Base-by-base conservation (phyloP, 2,797 vertebrate genomes). In the Chaunax sp. region DNA sequence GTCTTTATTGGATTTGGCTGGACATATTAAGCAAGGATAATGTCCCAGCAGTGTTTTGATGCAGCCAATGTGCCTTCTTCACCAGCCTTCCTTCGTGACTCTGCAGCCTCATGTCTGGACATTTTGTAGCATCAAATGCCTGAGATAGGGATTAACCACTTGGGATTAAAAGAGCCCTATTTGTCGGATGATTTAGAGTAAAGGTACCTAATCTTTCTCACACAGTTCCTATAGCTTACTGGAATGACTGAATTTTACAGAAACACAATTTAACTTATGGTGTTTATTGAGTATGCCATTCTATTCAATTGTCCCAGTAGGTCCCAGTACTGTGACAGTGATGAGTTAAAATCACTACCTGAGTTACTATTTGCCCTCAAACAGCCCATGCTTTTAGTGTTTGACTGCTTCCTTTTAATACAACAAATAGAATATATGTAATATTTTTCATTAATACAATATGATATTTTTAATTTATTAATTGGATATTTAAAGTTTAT, bases 1-100 rank as follows among this genome's bases (percentile, higher is more conserved):
- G 71, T 82, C 70, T 88, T 83, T 83, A 87, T 87, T 82, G 70
- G 70, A 77, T n/a, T 84, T 84, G 76, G 54, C 67, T 71, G 75
- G 81, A 86, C 81, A 75, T 70, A 60, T 64, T 78, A 80, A 80
- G 47, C 71, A 58, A 55, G 30, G 55, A 83, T 65, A 65, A 72
- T 37, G 30, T 77, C 68, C 77, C 78, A 26, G 60, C 72, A 72
- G 66, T 64, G 60, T 74, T 67, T 72, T 57, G 37, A 69, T 49
- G 51, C 53, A 51, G 64, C 61, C 18, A n/a, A 3, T 55, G 35
- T 51, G 59, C 60, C 69, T 89, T 74, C 77, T 65, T 84, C 71
- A 70, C 84, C 71, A 84, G 64, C 47, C 47, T 59, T 72, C 61
- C 64, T 68, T 71, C 43, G 35, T 53, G 28, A 35, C 61, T 81